Percentiles rank a stretch among this genome's conserved stretches.
Conservation (phyloP, 2,888 invertebrate species). For the Hirudinaria manillensis region DNA sequence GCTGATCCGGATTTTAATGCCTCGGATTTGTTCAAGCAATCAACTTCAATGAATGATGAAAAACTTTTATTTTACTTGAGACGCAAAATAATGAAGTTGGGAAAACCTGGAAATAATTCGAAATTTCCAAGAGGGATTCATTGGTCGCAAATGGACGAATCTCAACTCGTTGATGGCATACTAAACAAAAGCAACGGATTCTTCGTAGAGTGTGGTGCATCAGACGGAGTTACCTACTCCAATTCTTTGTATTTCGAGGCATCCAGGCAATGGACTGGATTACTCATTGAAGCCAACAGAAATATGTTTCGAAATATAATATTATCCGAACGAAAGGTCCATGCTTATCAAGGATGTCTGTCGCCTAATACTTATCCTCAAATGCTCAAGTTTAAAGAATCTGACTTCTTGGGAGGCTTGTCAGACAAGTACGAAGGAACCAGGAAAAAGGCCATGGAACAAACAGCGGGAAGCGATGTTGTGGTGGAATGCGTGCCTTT, state of each 20-base stretch:
- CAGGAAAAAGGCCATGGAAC: background rate
- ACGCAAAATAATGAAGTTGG: too few relatives aligned
- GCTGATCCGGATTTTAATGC: too few relatives aligned
- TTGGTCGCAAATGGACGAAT: conserved; percentile 29
- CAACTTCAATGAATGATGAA: too few relatives aligned
- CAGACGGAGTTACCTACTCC: conserved; percentile 29
- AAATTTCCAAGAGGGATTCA: background rate
- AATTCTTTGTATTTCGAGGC: conserved; percentile 33
- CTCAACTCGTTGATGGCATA: conserved; percentile 28
- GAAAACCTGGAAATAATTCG: too few relatives aligned
- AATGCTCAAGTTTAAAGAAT: background rate
- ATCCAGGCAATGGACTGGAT: conserved; percentile 31
- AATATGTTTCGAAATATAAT: background rate
- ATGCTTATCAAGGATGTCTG: conserved; percentile 11
- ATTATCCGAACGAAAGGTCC: conserved; percentile 6
- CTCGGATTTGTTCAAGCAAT: too few relatives aligned
- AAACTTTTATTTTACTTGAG: too few relatives aligned
- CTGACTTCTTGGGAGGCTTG: background rate
- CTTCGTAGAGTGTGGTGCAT: conserved; percentile 35
- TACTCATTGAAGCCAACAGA: conserved; percentile 32
- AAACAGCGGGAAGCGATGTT: background rate
- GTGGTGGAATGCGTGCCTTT: conserved; percentile 28
- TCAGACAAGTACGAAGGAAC: background rate
- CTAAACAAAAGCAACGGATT: conserved; percentile 32
- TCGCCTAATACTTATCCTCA: conserved; percentile 7